These are phyloP conservation scores for Miniopterus natalensis DNA, from an alignment of 2,113 vertebrate genomes.

Conservation along the genomic window DNA sequence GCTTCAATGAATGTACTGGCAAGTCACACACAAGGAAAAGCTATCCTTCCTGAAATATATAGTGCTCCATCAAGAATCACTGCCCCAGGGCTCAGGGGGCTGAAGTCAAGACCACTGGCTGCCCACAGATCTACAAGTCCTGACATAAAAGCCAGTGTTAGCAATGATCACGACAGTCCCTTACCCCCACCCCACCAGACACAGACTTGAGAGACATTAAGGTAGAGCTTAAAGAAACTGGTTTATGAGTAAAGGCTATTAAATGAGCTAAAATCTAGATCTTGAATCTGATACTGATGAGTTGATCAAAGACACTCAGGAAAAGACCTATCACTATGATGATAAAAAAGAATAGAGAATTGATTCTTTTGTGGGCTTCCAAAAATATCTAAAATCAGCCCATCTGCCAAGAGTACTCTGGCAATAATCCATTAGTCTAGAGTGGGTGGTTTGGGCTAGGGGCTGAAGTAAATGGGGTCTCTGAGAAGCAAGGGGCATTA, in stretches of 20 bases:
- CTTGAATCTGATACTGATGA: neutral
- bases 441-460: neutral
- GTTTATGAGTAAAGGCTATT: neutral
- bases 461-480: neutral
- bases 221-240: neutral
- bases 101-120: neutral
- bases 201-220: neutral
- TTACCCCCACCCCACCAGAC: neutral
- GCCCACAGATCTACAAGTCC: neutral
- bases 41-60: neutral
- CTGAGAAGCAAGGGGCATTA: neutral
- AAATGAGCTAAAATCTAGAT: neutral
- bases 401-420: neutral
- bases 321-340: neutral
- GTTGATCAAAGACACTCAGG: neutral
- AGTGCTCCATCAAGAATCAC: neutral
- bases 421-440: neutral
- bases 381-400: constrained; percentile 8
- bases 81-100: neutral
- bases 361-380: neutral
- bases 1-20: neutral
- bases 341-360: neutral
- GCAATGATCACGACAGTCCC: neutral
- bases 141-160: neutral
- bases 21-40: neutral